Evolutionary conservation across 2,888 invertebrate genomes (phyloP).

Genomic region (Thereva nobilitata): DNA sequence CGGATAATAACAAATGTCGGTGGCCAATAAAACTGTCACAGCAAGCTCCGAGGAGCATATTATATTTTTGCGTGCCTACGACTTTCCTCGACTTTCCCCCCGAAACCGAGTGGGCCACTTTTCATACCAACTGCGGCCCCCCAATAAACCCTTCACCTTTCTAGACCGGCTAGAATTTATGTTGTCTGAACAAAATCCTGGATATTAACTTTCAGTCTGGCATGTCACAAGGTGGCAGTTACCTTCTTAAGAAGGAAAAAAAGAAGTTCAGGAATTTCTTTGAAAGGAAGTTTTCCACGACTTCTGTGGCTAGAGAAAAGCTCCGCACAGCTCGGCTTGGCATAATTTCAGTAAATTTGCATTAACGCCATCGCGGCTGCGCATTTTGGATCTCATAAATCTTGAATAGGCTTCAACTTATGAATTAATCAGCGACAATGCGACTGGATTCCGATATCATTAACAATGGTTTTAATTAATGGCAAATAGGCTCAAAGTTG

Average conservation of each 20-base stretch:
- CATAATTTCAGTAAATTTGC: constrained; percentile 28
- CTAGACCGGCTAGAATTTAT: constrained; percentile 23
- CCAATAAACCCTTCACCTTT: constrained; percentile 28
- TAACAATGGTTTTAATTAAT: constrained; percentile 27
- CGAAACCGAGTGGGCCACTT: constrained; percentile 20
- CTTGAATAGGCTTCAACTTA: constrained; percentile 5
- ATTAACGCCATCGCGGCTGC: constrained; percentile 31
- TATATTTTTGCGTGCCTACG: constrained; percentile 27
- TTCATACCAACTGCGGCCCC: constrained; percentile 24
- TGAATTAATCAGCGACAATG: constrained; percentile 24
- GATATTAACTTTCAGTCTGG: constrained; percentile 8
- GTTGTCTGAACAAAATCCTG: constrained; percentile 22
- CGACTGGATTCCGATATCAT: constrained; percentile 1
- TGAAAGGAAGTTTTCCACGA: neutral
- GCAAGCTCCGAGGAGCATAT: constrained; percentile 6
- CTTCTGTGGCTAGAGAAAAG: neutral
- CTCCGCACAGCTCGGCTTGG: constrained; percentile 4
- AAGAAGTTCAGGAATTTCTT: neutral
- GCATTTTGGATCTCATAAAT: constrained; percentile 14
- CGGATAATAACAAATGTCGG: constrained; percentile 28
- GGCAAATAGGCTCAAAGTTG: constrained; percentile 19
- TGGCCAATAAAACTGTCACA: constrained; percentile 30
- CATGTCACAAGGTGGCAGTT: neutral
- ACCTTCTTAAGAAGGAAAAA: constrained; percentile 4
- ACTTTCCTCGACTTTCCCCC: constrained; percentile 10